A percentile compares a stretch with the other conserved stretches of the same genome.
Conservation (phyloP, 2,888 invertebrate species). For the Epistrophella euchroma region DNA sequence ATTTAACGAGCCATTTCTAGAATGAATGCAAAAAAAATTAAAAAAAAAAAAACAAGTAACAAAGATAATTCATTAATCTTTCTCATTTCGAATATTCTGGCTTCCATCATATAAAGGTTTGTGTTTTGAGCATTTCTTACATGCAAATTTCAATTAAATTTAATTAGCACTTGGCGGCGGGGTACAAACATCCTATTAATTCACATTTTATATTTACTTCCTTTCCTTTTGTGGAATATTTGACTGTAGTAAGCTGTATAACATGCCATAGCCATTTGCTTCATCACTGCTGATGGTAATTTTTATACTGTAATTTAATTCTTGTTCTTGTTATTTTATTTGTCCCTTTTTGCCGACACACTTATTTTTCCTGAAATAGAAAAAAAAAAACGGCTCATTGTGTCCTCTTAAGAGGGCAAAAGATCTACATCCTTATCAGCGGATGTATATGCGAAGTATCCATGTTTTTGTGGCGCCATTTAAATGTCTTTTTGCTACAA, state of each 20-base stretch:
- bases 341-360: conserved; percentile 56
- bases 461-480: conserved; percentile 75
- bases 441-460: conserved; percentile 66
- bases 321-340: conserved; percentile 67
- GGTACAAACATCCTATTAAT: conserved; percentile 54
- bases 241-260: conserved; percentile 27
- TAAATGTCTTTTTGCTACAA: conserved; percentile 71
- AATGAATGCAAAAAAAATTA: not conserved
- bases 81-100: conserved; percentile 59
- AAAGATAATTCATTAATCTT: conserved; percentile 54
- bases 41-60: not conserved
- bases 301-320: conserved; percentile 72
- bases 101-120: not conserved
- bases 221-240: conserved; percentile 59
- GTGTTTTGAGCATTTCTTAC: not conserved
- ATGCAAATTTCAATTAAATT: conserved; percentile 69
- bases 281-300: conserved; percentile 65
- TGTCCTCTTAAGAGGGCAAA: conserved; percentile 27
- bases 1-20: conserved; percentile 15
- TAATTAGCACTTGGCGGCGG: conserved; percentile 69
- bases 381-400: conserved; percentile 2
- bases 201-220: conserved; percentile 69
- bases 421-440: conserved; percentile 66
- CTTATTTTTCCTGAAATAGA: conserved; percentile 1
- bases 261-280: conserved; percentile 27